Percentiles rank a stretch among this genome's conserved stretches.
Conservation (phyloP, 2,113 vertebrate species). For the Poecilia latipinna region DNA sequence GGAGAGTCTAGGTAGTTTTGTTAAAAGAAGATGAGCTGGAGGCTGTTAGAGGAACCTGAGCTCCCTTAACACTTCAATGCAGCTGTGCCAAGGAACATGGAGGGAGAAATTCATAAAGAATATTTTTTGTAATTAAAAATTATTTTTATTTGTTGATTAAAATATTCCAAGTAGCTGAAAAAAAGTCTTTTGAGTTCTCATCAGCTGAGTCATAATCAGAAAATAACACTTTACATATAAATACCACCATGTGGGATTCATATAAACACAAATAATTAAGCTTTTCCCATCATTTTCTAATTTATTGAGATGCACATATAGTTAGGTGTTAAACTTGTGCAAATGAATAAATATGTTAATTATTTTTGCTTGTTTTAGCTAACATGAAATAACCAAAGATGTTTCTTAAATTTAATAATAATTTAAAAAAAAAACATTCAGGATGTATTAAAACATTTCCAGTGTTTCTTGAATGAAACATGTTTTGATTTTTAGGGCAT, state of each 20-base stretch:
- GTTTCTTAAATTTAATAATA: not conserved
- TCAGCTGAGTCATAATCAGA: not conserved
- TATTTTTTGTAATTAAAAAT: not conserved
- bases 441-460: too few species aligned
- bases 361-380: not conserved
- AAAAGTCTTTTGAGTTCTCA: not conserved
- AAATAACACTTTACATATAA: not conserved
- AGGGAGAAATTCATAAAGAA: not conserved
- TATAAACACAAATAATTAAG: not conserved
- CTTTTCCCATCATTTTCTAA: not conserved
- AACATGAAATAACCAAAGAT: not conserved
- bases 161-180: not conserved
- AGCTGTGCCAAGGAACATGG: too few species aligned
- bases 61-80: not conserved
- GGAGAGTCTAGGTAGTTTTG: not conserved
- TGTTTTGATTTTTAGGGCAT: constrained; percentile 78
- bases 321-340: not conserved
- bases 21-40: not conserved
- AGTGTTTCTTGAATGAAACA: not conserved
- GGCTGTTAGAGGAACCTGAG: not conserved
- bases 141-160: not conserved
- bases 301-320: not conserved
- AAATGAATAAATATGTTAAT: too few species aligned
- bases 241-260: not conserved
- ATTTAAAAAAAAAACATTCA: too few species aligned